phyloP scores from a whole-genome alignment of 2,113 vertebrate genomes.

The Corythaixoides concolor region DNA sequence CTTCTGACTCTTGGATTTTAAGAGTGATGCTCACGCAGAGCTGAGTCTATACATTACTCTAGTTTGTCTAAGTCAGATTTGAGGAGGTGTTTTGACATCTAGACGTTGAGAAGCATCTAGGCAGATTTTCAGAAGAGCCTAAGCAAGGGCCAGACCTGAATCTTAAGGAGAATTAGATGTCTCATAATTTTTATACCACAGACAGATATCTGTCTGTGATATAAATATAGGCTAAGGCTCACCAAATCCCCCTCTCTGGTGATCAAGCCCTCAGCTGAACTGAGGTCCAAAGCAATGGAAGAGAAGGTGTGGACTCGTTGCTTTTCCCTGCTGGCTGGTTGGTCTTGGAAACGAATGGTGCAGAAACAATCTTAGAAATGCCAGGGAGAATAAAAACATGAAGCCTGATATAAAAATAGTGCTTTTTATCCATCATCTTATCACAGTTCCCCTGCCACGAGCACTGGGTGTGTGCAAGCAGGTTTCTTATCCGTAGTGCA shows the following conservation, averaged over 20 bases:
- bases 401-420: neutral
- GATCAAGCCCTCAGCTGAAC: neutral
- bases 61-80: neutral
- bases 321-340: neutral
- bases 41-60: neutral
- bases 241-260: neutral
- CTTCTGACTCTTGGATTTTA: neutral
- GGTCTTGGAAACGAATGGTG: neutral
- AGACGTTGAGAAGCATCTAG: neutral
- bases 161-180: constrained; percentile 15
- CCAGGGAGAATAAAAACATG: neutral
- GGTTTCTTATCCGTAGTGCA: neutral
- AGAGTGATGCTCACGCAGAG: neutral
- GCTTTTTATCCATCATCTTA: neutral
- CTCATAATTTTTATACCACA: neutral
- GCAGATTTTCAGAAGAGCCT: neutral
- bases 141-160: neutral
- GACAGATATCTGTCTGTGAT: neutral
- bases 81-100: neutral
- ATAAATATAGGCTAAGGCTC: neutral
- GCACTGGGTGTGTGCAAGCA: neutral
- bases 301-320: neutral
- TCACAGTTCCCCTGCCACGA: neutral
- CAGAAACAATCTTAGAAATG: neutral
- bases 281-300: neutral